These are phyloP conservation scores for Carassius carassius DNA, from an alignment of 2,113 vertebrate species.

Conservation along the genomic window DNA sequence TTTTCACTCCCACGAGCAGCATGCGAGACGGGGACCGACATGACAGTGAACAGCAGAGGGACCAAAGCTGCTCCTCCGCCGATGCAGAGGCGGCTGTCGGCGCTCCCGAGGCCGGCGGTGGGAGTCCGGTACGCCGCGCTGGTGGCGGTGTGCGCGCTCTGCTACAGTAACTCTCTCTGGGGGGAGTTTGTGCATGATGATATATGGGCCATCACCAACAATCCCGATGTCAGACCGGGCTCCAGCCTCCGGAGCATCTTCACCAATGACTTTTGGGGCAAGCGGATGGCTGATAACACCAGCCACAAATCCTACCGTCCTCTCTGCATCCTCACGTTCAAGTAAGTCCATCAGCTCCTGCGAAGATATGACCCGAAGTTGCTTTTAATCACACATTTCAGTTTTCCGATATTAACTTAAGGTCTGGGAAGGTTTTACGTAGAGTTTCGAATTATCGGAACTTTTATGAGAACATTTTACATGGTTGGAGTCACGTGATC, in stretches of 20 bases:
- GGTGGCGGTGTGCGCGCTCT: conserved; percentile 78
- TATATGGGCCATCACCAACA: conserved; percentile 94
- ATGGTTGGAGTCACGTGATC: neutral
- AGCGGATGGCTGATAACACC: conserved; percentile 90
- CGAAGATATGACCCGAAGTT: neutral
- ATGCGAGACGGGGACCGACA: conserved; percentile 66
- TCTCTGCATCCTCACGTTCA: conserved; percentile 93
- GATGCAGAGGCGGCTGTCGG: conserved; percentile 26
- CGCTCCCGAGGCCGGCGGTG: conserved; percentile 50
- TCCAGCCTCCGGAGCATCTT: conserved; percentile 83
- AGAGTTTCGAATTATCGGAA: neutral
- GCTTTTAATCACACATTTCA: neutral
- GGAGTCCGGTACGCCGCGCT: conserved; percentile 65
- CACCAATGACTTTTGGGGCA: conserved; percentile 96
- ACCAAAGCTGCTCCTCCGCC: conserved; percentile 41
- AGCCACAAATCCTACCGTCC: conserved; percentile 99
- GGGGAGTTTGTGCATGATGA: conserved; percentile 98
- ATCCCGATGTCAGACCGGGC: conserved; percentile 85
- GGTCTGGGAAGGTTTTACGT: neutral
- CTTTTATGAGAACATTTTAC: neutral
- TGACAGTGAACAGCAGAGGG: conserved; percentile 68
- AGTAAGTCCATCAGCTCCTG: conserved; percentile 74
- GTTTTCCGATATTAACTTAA: neutral
- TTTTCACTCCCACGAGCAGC: conserved; percentile 47
- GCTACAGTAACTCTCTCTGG: conserved; percentile 85